A percentile compares a stretch with the other conserved stretches of the same genome.
phyloP scores from a whole-genome alignment of 2,113 vertebrate genomes.

The Brienomyrus longianalis region DNA sequence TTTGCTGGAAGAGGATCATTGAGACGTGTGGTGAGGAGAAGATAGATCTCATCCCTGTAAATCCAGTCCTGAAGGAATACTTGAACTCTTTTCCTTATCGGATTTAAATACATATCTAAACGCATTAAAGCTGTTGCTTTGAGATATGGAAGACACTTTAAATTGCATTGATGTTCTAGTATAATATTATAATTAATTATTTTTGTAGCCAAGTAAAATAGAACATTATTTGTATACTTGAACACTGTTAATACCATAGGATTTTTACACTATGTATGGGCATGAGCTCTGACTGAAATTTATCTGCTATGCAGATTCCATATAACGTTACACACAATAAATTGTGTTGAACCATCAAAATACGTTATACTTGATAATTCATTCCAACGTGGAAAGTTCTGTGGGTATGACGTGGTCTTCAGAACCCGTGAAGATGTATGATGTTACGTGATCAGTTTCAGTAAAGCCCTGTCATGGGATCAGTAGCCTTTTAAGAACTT shows the following conservation, averaged over 20 bases:
- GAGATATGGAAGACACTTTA: not conserved
- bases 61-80: constrained; percentile 67
- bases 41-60: constrained; percentile 63
- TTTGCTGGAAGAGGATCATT: constrained; percentile 77
- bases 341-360: constrained; percentile 11
- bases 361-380: not conserved
- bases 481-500: not conserved
- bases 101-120: constrained; percentile 48
- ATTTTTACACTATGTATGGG: constrained; percentile 16
- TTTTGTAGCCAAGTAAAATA: constrained; percentile 17
- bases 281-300: not conserved
- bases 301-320: constrained; percentile 21
- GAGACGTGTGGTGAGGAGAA: constrained; percentile 67
- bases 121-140: constrained; percentile 4
- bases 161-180: constrained; percentile 8
- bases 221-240: not conserved
- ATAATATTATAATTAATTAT: not conserved
- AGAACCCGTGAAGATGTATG: not conserved
- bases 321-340: constrained; percentile 9
- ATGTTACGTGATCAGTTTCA: not conserved
- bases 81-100: constrained; percentile 72
- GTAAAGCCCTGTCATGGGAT: not conserved
- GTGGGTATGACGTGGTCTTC: not conserved
- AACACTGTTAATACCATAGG: not conserved
- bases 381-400: not conserved